Base-by-base conservation (phyloP, 2,888 invertebrate genomes). In the Scaptomyza polygonia region DNA sequence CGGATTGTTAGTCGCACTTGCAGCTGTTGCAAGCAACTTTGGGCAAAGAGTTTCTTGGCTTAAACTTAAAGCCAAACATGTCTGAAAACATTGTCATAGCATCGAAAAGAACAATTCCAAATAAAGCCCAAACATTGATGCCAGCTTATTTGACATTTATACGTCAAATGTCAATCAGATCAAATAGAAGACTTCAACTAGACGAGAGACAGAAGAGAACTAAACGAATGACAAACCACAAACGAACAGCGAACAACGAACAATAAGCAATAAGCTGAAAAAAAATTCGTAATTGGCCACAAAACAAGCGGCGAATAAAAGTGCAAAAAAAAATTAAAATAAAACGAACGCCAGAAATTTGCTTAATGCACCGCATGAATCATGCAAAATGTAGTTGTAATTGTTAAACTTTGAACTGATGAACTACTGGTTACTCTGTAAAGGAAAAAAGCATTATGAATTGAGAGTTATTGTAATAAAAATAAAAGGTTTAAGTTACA, bases 81-180 rank as follows among this genome's bases (percentile, higher is more conserved):
- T 21, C n/a, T 25, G 9, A 36, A 49, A 55, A 39, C 32, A 49
- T 32, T 29, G 27, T 12, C 9, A 14, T 43, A 53, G 18, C 29
- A 29, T 1, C 9, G 43, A 25, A 18, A n/a, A 7, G n/a, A 14
- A 11, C n/a, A 14, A 21, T 11, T 42, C 14, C 0, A 36, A 36
- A 36, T 14, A 62, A 70, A 57, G 58, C 48, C 47, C 25, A 47
- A 44, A 39, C 47, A 47, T 56, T 71, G 72, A 74, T 79, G 70
- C 51, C 77, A 78, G 75, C 80, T 88, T 88, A 87, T 89, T 87
- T 87, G 78, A 78, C 86, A 88, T 81, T 84, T 89, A 77, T 79
- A 81, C 79, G 85, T 87, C 87, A 87, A 88, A 82, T 79, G 87
- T 89, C 87, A 87, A 82, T 89, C 89, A 84, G 61, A 72, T 61